phyloP scores from a whole-genome alignment of 2,113 vertebrate species.

The Phalacrocorax brasilianus region DNA sequence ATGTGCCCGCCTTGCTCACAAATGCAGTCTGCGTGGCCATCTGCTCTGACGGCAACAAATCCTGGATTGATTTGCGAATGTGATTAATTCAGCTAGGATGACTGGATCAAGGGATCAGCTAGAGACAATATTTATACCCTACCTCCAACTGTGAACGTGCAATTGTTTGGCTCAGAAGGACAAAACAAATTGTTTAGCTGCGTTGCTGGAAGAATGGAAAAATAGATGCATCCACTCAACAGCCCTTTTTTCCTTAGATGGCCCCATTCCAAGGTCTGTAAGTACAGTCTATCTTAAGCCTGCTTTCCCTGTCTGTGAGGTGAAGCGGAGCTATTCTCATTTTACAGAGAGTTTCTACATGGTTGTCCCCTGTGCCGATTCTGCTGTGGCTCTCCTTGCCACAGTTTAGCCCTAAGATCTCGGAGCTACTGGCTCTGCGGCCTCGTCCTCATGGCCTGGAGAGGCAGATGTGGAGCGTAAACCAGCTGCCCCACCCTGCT shows the following conservation, averaged over 20 bases:
- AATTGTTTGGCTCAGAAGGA: slow-evolving; percentile 10
- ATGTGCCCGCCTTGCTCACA: background rate
- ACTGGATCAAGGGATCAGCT: slow-evolving; percentile 47
- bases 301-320: background rate
- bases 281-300: background rate
- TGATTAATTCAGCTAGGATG: slow-evolving; percentile 26
- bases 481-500: background rate
- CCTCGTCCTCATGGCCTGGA: fast-evolving
- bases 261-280: background rate
- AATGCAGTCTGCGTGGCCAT: slow-evolving; percentile 26
- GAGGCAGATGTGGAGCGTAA: background rate
- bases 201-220: background rate
- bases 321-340: background rate
- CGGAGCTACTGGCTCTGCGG: background rate
- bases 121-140: slow-evolving; percentile 15
- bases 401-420: background rate
- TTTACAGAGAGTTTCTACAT: background rate
- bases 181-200: background rate
- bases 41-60: slow-evolving; percentile 49
- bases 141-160: slow-evolving; percentile 40
- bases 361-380: fast-evolving
- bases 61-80: background rate
- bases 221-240: background rate
- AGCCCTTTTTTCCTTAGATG: background rate
- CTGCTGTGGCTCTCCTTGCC: background rate